phyloP scores from a whole-genome alignment of 2,888 invertebrate species.

The Heterodera filipjevi region DNA sequence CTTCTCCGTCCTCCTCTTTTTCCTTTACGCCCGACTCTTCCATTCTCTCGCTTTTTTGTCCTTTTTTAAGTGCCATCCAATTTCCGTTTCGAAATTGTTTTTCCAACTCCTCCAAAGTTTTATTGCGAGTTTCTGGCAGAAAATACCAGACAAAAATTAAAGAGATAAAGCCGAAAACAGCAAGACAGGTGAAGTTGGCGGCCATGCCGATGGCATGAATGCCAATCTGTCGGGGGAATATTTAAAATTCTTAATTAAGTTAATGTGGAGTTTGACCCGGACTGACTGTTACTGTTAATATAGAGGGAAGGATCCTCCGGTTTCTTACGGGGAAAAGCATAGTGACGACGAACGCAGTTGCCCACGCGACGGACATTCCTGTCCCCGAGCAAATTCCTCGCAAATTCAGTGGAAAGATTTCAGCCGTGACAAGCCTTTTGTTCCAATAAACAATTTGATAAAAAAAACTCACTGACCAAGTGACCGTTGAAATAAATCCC shows the following conservation, averaged over 20 bases:
- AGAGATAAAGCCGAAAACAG: conserved; percentile 11
- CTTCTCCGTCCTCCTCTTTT: background rate
- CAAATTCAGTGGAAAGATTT: conserved; percentile 23
- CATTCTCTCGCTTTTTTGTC: background rate
- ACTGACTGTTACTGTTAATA: background rate
- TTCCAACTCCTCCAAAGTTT: conserved; percentile 22
- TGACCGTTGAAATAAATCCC: conserved; percentile 25
- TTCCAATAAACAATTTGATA: background rate
- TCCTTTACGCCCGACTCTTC: background rate
- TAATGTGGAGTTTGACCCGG: too few species aligned
- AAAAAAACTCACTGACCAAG: conserved; percentile 13
- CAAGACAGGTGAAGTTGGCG: conserved; percentile 12
- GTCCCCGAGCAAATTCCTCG: conserved; percentile 18
- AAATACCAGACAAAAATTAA: conserved; percentile 17
- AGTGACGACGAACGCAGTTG: conserved; percentile 6
- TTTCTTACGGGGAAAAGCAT: conserved; percentile 21
- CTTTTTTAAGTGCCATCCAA: conserved; percentile 19
- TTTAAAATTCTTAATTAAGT: background rate
- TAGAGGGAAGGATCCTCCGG: background rate
- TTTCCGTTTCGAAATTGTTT: conserved; percentile 8
- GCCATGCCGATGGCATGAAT: conserved; percentile 12
- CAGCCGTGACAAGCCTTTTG: conserved; percentile 22
- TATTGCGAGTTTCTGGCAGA: conserved; percentile 27
- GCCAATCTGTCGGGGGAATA: background rate
- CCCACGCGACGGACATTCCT: conserved; percentile 16